These are phyloP conservation scores for Protobothrops flavoviridis DNA, from an alignment of 2,113 vertebrate genomes.

Conservation along the genomic window DNA sequence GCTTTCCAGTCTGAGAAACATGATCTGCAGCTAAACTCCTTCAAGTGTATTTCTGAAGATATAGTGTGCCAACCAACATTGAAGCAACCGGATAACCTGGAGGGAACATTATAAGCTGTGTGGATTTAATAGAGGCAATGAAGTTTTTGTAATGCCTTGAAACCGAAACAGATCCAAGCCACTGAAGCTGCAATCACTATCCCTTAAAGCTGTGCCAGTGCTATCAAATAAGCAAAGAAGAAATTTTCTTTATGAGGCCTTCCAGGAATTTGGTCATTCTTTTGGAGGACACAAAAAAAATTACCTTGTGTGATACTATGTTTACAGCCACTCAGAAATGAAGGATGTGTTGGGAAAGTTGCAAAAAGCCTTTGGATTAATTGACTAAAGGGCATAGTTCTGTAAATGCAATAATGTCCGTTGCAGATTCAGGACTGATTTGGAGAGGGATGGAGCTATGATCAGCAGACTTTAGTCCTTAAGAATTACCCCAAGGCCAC, in stretches of 20 bases:
- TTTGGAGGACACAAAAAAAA: not conserved
- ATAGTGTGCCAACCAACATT: not conserved
- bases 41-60: not conserved
- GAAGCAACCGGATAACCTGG: not conserved
- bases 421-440: not conserved
- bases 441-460: not conserved
- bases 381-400: not conserved
- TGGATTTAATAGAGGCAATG: not conserved
- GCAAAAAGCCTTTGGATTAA: not conserved
- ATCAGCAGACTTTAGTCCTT: not conserved
- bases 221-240: not conserved
- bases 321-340: not conserved
- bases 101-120: not conserved
- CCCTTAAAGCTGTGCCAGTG: not conserved
- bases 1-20: not conserved
- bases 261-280: not conserved
- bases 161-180: not conserved
- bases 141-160: not conserved
- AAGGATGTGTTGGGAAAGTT: not conserved
- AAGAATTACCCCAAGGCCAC: not conserved
- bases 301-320: not conserved
- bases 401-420: not conserved
- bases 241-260: not conserved
- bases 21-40: not conserved
- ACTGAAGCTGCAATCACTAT: not conserved